phyloP scores from a whole-genome alignment of 2,797 vertebrate species.

The Picus viridis region DNA sequence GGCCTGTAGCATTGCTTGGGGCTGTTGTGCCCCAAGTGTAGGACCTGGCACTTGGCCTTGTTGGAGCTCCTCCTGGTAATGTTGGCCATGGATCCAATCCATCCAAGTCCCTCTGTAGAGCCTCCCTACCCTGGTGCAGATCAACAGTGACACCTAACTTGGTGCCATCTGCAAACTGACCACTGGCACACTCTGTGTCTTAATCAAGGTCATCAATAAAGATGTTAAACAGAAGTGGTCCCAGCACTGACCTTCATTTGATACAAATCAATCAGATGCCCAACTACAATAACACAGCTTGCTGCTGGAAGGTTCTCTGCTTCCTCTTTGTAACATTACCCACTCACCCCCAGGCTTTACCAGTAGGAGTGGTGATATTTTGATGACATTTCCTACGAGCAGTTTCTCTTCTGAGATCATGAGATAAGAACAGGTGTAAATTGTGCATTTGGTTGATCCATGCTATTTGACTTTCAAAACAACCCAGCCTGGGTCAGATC shows the following conservation, averaged over 20 bases:
- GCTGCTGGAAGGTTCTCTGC: not conserved
- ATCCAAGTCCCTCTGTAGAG: no score
- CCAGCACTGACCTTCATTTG: constrained; percentile 3
- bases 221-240: no score
- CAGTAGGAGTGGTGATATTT: constrained; percentile 62
- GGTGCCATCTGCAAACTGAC: no score
- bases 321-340: not conserved
- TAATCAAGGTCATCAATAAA: no score
- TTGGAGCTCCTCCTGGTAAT: no score
- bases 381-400: constrained; percentile 51
- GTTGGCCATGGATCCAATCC: no score
- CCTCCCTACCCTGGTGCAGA: no score
- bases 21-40: no score
- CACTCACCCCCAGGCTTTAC: not conserved
- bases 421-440: constrained; percentile 41
- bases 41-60: no score
- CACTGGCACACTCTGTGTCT: no score
- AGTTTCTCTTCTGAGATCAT: constrained; percentile 30
- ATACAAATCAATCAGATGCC: not conserved
- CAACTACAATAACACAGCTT: not conserved
- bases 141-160: no score
- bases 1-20: no score
- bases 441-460: constrained; percentile 28
- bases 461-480: constrained; percentile 43
- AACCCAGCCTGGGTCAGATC: not conserved